Evolutionary conservation across 2,113 vertebrate species (phyloP).

Genomic region (Pseudorhombus dupliciocellatus): DNA sequence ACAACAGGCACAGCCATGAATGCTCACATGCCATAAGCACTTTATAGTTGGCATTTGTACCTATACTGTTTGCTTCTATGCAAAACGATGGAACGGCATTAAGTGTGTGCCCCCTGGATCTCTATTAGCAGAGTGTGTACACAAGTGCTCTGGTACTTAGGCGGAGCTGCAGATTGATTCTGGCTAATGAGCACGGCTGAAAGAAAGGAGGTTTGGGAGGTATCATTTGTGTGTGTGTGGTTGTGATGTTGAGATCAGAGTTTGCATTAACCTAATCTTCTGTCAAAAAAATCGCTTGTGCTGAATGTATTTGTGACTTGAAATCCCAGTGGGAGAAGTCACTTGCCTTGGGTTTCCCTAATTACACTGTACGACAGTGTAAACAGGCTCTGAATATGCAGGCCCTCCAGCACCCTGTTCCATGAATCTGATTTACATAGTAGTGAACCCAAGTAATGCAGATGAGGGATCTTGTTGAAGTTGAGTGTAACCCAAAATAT

Average conservation of each 20-base stretch:
- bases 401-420: too few relatives aligned
- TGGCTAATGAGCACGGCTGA: constrained; percentile 56
- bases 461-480: not conserved
- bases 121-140: constrained; percentile 61
- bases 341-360: constrained; percentile 46
- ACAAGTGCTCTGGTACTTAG: constrained; percentile 34
- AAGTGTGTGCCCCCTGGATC: constrained; percentile 26
- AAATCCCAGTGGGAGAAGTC: constrained; percentile 11
- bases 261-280: constrained; percentile 29
- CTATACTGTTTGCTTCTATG: too few relatives aligned
- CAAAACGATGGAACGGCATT: too few relatives aligned
- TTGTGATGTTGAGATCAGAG: constrained; percentile 37
- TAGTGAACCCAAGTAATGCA: not conserved
- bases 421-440: not conserved
- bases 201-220: constrained; percentile 35
- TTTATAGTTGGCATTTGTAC: too few relatives aligned
- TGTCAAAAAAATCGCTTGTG: constrained; percentile 37
- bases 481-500: too few relatives aligned
- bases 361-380: constrained; percentile 8
- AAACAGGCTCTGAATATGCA: constrained; percentile 17
- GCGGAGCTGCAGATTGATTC: constrained; percentile 64
- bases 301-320: constrained; percentile 6
- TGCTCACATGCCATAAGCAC: too few relatives aligned
- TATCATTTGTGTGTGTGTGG: constrained; percentile 14
- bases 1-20: too few relatives aligned